These are phyloP conservation scores for Acanthurus leucopareius DNA, from an alignment of 2,797 vertebrate species.

Conservation along the genomic window DNA sequence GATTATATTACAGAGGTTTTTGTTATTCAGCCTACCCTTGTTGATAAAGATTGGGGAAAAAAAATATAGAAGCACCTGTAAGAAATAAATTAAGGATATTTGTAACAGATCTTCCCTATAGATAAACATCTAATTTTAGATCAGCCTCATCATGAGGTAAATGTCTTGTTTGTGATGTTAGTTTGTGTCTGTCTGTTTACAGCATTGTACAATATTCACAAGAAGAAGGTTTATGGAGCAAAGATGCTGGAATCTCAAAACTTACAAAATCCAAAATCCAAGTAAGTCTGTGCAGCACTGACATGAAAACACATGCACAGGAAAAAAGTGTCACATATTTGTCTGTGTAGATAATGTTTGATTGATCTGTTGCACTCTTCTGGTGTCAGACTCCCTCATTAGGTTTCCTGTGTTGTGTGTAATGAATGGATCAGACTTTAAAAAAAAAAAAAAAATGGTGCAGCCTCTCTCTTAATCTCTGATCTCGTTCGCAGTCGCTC, in stretches of 20 bases:
- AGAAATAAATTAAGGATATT: neutral
- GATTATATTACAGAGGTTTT: neutral
- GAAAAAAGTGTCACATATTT: neutral
- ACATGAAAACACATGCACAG: neutral
- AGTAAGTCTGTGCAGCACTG: slow-evolving; percentile 82
- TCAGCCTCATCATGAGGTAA: neutral
- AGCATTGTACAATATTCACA: slow-evolving; percentile 94
- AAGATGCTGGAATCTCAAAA: slow-evolving; percentile 93
- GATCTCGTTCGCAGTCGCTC: slow-evolving; percentile 87
- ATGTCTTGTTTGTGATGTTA: neutral
- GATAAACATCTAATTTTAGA: neutral
- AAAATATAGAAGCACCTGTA: neutral
- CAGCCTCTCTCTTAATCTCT: slow-evolving; percentile 39
- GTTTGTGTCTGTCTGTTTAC: slow-evolving; percentile 50
- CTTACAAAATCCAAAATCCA: slow-evolving; percentile 94
- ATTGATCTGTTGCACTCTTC: slow-evolving; percentile 4
- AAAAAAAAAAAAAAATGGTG: slow-evolving; percentile 12
- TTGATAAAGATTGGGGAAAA: neutral
- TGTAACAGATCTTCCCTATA: neutral
- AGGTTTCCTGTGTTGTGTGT: slow-evolving; percentile 11
- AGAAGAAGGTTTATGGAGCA: slow-evolving; percentile 93
- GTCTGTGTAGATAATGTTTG: slow-evolving; percentile 6
- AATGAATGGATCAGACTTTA: neutral
- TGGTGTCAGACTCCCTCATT: slow-evolving; percentile 4
- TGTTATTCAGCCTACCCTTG: neutral